Base-by-base conservation (phyloP, 1,140 invertebrate genomes). In the Physella acuta region DNA sequence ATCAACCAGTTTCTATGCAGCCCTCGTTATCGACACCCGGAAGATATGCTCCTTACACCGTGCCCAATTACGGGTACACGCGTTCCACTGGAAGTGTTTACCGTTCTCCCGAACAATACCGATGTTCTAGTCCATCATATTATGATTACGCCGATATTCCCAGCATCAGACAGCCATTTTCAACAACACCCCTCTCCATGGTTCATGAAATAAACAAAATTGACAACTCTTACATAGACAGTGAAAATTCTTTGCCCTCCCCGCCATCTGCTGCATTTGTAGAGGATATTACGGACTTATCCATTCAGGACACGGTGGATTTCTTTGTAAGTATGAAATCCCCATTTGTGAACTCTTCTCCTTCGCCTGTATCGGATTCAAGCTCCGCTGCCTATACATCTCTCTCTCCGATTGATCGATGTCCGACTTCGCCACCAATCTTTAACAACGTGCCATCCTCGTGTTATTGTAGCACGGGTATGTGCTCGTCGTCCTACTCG, bases 271-370 rank as follows among this genome's bases (percentile, higher is more conserved):
- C 62, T 0, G 64, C 30, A 8, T 36, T 44, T 44, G 66, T 58
- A 1, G 56, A 68, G 24, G 66, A 68, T 26, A 68, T 68, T 20
- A 49, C 39, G 8, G 66, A 68, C 56, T 31, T 68, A 3, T 68
- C 66, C 24, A 51, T 68, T 33, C 30, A 68, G 34, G 66, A 68
- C 37, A 68, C 66, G 20, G 66, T 68, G 0, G 66, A 68, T 24
- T 68, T 68, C 24, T 68, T 68, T 51, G 56, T 68, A 14, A 60
- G 37, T 28, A 59, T 68, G 66, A 68, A 68, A 26, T 60, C 66
- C 2, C 66, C 66, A 30, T 49, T 68, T 14, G 56, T 66, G 2
- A 37, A 26, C 16, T 66, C 52, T 16, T 55, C 53, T n/a, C 24
- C 64, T 36, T 28, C 33, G 0, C 20, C 64, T 49, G 3, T 30